These are phyloP conservation scores for Seira ritae DNA, from an alignment of 2,888 invertebrate species.

Conservation along the genomic window DNA sequence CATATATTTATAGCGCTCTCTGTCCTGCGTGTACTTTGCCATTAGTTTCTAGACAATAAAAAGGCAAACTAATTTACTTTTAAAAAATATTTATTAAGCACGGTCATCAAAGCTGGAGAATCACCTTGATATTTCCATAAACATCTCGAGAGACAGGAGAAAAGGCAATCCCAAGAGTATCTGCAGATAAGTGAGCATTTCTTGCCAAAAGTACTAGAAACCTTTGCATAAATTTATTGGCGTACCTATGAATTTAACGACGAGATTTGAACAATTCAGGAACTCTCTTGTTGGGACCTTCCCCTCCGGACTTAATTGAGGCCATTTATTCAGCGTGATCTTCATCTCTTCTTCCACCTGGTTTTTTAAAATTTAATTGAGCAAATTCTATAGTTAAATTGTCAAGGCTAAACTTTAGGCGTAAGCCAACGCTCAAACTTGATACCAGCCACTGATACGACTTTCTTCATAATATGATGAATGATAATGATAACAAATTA, in stretches of 20 bases:
- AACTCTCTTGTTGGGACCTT: conserved; percentile 54
- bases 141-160: conserved; percentile 51
- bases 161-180: conserved; percentile 41
- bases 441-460: too few species aligned
- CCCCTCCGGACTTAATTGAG: conserved; percentile 43
- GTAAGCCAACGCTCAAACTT: too few species aligned
- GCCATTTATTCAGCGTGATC: conserved; percentile 50
- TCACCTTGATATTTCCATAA: conserved; percentile 54
- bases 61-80: neutral
- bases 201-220: too few species aligned
- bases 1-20: conserved; percentile 39
- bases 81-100: too few species aligned
- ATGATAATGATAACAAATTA: too few species aligned
- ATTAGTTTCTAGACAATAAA: conserved; percentile 47
- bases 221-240: too few species aligned
- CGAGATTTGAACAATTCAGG: conserved; percentile 49
- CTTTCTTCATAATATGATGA: too few species aligned
- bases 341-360: conserved; percentile 41
- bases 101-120: too few species aligned
- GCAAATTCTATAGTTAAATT: too few species aligned
- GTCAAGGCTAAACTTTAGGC: too few species aligned
- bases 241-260: conserved; percentile 51
- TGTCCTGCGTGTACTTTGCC: conserved; percentile 37
- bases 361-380: too few species aligned
- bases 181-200: too few species aligned